Conservation (phyloP, 2,888 invertebrate species). For the Thereva unica region DNA sequence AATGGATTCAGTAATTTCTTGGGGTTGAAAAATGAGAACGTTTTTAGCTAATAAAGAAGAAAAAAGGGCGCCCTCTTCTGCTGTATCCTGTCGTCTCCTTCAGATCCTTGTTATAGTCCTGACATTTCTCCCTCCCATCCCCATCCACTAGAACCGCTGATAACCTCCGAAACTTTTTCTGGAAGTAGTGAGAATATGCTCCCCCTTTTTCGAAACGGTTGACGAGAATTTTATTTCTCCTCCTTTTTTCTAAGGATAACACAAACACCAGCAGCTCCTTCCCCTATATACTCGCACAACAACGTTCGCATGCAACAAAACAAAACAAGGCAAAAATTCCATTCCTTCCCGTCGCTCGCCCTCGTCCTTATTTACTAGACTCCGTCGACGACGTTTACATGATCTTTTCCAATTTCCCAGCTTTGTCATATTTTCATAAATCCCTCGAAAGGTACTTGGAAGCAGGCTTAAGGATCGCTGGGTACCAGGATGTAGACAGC, state of each 20-base stretch:
- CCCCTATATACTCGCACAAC: neutral
- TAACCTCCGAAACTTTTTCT: neutral
- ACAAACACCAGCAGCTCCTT: neutral
- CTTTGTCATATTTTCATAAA: conserved; percentile 33
- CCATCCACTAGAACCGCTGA: neutral
- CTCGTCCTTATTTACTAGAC: conserved; percentile 24
- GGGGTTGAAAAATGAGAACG: conserved; percentile 22
- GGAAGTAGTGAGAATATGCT: neutral
- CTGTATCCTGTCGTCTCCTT: conserved; percentile 24
- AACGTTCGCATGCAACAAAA: neutral
- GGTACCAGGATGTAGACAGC: no score
- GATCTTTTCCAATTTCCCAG: conserved; percentile 18
- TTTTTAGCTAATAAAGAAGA: conserved; percentile 26
- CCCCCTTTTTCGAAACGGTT: conserved; percentile 22
- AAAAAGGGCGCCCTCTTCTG: neutral
- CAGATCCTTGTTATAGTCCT: neutral
- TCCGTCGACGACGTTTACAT: neutral
- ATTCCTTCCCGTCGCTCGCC: conserved; percentile 14
- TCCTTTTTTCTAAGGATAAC: conserved; percentile 28
- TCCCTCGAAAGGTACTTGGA: conserved; percentile 19
- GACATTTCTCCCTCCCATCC: neutral
- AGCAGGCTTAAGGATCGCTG: conserved; percentile 1
- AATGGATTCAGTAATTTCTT: neutral
- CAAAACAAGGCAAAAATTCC: conserved; percentile 12
- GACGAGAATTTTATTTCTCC: conserved; percentile 35